Conservation (phyloP, 2,888 invertebrate genomes). For the Thymelicus lineola region DNA sequence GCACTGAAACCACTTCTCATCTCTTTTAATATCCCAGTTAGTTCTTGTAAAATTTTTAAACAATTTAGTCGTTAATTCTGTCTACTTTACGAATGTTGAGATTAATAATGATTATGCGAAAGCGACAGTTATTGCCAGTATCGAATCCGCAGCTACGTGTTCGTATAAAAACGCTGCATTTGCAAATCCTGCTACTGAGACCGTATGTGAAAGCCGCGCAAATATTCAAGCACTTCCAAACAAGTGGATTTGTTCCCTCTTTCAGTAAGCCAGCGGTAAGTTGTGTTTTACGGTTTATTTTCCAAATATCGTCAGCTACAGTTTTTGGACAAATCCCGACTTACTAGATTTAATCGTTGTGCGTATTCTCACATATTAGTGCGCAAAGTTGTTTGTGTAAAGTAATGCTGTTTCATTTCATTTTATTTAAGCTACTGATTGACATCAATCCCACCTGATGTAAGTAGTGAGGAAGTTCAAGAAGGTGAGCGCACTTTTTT, state of each 20-base stretch:
- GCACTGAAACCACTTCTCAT: no score
- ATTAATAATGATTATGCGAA: not conserved
- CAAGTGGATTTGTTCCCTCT: slow-evolving; percentile 33
- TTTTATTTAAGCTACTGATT: no score
- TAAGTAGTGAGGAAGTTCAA: no score
- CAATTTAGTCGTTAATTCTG: no score
- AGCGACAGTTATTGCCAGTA: slow-evolving; percentile 1
- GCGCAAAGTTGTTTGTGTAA: not conserved
- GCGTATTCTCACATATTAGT: not conserved
- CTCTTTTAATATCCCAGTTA: no score
- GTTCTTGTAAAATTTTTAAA: no score
- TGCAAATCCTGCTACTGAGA: slow-evolving; percentile 11
- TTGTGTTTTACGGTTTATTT: slow-evolving; percentile 25
- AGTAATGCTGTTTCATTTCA: not conserved
- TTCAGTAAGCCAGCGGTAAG: slow-evolving; percentile 25
- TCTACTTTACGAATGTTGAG: no score
- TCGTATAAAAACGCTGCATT: slow-evolving; percentile 20
- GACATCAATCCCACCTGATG: no score
- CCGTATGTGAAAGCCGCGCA: slow-evolving; percentile 24
- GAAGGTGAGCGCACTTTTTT: no score
- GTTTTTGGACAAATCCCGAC: not conserved
- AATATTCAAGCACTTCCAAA: slow-evolving; percentile 35
- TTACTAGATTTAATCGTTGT: not conserved
- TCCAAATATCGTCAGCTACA: slow-evolving; percentile 13
- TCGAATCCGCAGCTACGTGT: slow-evolving; percentile 7